phyloP scores from a whole-genome alignment of 2,888 invertebrate genomes.

The Tholera decimalis region DNA sequence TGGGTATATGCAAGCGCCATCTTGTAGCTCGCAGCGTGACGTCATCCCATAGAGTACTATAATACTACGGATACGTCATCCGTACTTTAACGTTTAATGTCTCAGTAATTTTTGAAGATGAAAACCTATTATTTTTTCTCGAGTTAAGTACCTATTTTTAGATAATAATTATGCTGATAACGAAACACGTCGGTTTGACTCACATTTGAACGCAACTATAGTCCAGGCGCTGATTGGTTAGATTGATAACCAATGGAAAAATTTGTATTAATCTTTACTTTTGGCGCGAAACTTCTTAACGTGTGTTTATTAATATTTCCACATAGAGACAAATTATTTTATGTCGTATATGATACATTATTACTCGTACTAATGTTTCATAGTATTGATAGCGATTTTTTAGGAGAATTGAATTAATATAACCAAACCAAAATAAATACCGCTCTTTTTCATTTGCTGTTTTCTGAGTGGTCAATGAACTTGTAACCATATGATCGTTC shows the following conservation, averaged over 20 bases:
- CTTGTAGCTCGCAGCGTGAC: too few species aligned
- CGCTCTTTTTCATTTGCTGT: conserved; percentile 62
- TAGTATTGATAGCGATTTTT: background rate
- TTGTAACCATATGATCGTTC: conserved; percentile 50
- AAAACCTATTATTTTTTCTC: too few species aligned
- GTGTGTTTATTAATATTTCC: background rate
- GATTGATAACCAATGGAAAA: conserved; percentile 36
- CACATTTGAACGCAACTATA: conserved; percentile 33
- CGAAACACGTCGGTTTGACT: too few species aligned
- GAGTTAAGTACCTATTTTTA: too few species aligned
- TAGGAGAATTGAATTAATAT: background rate
- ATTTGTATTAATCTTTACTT: background rate
- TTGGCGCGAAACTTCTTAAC: conserved; percentile 48
- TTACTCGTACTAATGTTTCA: background rate
- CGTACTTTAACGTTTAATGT: too few species aligned
- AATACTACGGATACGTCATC: too few species aligned
- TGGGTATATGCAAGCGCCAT: too few species aligned
- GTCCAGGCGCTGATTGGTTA: conserved; percentile 22
- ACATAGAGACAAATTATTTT: accelerated
- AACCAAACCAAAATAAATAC: conserved; percentile 33
- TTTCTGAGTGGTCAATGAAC: conserved; percentile 60
- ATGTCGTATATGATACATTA: background rate
- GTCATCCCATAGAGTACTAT: too few species aligned
- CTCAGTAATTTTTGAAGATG: too few species aligned
- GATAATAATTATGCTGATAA: too few species aligned